Evolutionary conservation across 1,140 invertebrate genomes (phyloP).

Genomic region (Drosophila fuyamai): DNA sequence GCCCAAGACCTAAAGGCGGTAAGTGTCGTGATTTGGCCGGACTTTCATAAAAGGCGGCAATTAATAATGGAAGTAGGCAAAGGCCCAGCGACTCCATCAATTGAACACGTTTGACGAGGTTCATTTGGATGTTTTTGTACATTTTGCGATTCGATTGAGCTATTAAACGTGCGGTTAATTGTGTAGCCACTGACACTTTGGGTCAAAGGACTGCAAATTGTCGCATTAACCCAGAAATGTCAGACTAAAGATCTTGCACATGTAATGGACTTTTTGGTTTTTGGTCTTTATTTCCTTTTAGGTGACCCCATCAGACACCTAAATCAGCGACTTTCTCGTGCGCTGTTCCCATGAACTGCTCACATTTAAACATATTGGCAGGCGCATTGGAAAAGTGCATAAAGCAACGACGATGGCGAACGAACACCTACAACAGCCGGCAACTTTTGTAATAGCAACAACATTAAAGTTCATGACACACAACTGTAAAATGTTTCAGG

Average conservation of each 20-base stretch:
- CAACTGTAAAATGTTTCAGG: slow-evolving; percentile 81
- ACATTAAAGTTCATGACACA: slow-evolving; percentile 81
- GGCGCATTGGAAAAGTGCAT: slow-evolving; percentile 59
- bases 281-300: slow-evolving; percentile 36
- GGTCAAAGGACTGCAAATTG: slow-evolving; percentile 40
- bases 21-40: slow-evolving; percentile 43
- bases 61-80: slow-evolving; percentile 57
- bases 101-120: slow-evolving; percentile 56
- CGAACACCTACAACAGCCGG: slow-evolving; percentile 27
- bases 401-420: slow-evolving; percentile 2
- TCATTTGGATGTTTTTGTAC: slow-evolving; percentile 25
- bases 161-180: slow-evolving; percentile 75
- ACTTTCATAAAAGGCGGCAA: slow-evolving; percentile 69
- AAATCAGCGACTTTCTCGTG: slow-evolving; percentile 68
- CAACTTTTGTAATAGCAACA: slow-evolving; percentile 50
- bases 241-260: slow-evolving; percentile 52
- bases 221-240: slow-evolving; percentile 78
- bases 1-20: slow-evolving; percentile 14
- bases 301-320: slow-evolving; percentile 55
- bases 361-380: slow-evolving; percentile 75
- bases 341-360: slow-evolving; percentile 77
- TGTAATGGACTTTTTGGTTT: slow-evolving; percentile 42
- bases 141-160: slow-evolving; percentile 61
- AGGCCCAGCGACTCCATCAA: slow-evolving; percentile 30
- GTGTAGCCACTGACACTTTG: slow-evolving; percentile 53